Evolutionary conservation across 2,888 invertebrate genomes (phyloP), one percentile per base, ranked within the genome.

Genomic region (Diaperis boleti): DNA sequence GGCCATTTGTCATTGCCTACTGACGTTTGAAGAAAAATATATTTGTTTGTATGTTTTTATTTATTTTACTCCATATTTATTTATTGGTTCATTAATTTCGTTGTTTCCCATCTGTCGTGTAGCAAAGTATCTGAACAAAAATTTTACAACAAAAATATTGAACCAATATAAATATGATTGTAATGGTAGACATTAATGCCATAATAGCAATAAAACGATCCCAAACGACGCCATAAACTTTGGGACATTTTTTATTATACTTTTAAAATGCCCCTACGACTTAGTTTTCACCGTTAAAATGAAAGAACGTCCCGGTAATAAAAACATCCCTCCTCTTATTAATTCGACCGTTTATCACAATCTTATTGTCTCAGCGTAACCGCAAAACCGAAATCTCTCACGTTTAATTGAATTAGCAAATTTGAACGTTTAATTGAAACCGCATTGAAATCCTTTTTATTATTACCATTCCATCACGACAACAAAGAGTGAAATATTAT

Each of bases 101-200:
- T 20, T 20, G 20, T 20, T 20, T 20, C 6, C n/a, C 6, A 26
- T 26, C 26, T n/a, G 26, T 6, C 26, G 6, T n/a, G 26, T 1
- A 26, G 26, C 8, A 26, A 6, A 26, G 3, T 8, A 2, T 26
- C n/a, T 26, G n/a, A 26, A n/a, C 26, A 26, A 26, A 6, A 26
- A 26, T n/a, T 26, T 26, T 6, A 26, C 6, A 45, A 14, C 15
- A 50, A 18, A 37, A 37, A 35, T 31, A 50, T 17, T 8, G n/a
- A 29, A 1, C 26, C 31, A 29, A 44, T 59, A 29, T 59, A 39
- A 59, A 59, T 59, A 50, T 31, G 50, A 50, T 59, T 59, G 59
- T 59, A 59, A 59, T 50, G 31, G 11, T 13, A 10, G 41, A 20
- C 50, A 59, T 59, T 59, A 59, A 57, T 59, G 50, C 49, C 49